Percentiles rank a stretch among this genome's conserved stretches.
Evolutionary conservation across 1,140 invertebrate genomes (phyloP).

Genomic region (Cotesia typhae): DNA sequence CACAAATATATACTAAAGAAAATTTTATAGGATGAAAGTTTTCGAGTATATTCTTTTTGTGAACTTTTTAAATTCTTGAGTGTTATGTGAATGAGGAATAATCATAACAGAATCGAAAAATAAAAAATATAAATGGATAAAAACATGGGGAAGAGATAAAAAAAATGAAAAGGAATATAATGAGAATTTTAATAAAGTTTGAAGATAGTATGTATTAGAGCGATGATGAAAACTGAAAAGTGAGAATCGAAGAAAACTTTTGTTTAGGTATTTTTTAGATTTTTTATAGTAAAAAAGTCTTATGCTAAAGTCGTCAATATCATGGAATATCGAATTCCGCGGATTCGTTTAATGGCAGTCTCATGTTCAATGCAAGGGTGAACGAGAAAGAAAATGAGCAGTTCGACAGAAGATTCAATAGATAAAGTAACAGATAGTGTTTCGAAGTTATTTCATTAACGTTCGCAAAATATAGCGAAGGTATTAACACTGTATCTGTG

Average conservation of each 20-base stretch:
- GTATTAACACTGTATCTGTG: slow-evolving; percentile 6
- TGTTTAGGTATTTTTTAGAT: slow-evolving; percentile 12
- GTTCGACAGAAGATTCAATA: slow-evolving; percentile 44
- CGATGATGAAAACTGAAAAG: not conserved
- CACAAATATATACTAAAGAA: too few species aligned
- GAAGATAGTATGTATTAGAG: not conserved
- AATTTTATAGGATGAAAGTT: too few species aligned
- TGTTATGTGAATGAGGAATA: too few species aligned
- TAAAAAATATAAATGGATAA: too few species aligned
- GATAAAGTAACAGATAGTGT: slow-evolving; percentile 58
- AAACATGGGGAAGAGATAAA: too few species aligned
- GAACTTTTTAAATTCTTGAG: too few species aligned
- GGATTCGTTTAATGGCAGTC: slow-evolving; percentile 61
- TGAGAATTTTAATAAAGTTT: too few species aligned
- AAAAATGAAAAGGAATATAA: too few species aligned
- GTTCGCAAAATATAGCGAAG: slow-evolving; percentile 43
- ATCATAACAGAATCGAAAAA: too few species aligned
- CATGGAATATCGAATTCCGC: slow-evolving; percentile 56
- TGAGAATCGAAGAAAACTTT: slow-evolving; percentile 18
- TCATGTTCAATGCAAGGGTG: slow-evolving; percentile 45
- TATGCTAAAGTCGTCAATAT: slow-evolving; percentile 23
- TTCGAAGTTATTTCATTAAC: slow-evolving; percentile 61
- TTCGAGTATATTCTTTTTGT: too few species aligned
- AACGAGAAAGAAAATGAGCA: slow-evolving; percentile 42
- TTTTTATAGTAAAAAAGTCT: not conserved